phyloP scores from a whole-genome alignment of 2,888 invertebrate genomes.

The Drosophila mimica region DNA sequence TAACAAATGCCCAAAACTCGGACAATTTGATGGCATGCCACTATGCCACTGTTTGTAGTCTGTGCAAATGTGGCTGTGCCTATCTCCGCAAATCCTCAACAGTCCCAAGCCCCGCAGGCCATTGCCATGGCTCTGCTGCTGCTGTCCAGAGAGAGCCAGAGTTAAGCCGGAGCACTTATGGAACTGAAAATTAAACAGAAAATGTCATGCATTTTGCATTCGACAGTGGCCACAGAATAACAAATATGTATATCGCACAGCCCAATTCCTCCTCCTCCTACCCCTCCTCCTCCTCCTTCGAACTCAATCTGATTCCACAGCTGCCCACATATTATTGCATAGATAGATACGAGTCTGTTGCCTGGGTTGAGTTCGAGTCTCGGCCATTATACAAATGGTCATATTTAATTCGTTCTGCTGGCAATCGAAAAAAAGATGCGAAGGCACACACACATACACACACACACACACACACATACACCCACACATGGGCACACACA shows the following conservation, averaged over 20 bases:
- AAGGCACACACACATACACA: constrained; percentile 21
- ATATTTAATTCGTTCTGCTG: constrained; percentile 81
- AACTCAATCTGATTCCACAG: constrained; percentile 12
- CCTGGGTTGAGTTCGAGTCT: constrained; percentile 39
- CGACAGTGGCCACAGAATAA: constrained; percentile 50
- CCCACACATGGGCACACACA: constrained; percentile 8
- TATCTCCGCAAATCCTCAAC: constrained; percentile 40
- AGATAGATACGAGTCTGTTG: constrained; percentile 36
- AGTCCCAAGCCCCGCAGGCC: constrained; percentile 14
- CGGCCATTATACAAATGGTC: constrained; percentile 78
- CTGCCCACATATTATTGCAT: constrained; percentile 38
- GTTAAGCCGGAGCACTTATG: constrained; percentile 68
- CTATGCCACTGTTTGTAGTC: background rate
- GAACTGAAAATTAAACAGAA: constrained; percentile 75
- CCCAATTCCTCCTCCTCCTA: background rate
- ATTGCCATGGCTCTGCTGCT: background rate
- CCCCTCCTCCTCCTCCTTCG: background rate
- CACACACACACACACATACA: constrained; percentile 6
- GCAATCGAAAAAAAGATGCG: constrained; percentile 60
- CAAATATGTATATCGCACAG: constrained; percentile 34
- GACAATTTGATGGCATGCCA: constrained; percentile 11
- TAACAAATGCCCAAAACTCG: constrained; percentile 7
- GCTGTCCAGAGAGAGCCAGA: constrained; percentile 41
- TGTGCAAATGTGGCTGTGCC: constrained; percentile 18
- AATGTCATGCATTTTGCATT: constrained; percentile 80